These are phyloP conservation scores for Nycticryphes semicollaris DNA, from an alignment of 2,113 vertebrate species.

Conservation along the genomic window DNA sequence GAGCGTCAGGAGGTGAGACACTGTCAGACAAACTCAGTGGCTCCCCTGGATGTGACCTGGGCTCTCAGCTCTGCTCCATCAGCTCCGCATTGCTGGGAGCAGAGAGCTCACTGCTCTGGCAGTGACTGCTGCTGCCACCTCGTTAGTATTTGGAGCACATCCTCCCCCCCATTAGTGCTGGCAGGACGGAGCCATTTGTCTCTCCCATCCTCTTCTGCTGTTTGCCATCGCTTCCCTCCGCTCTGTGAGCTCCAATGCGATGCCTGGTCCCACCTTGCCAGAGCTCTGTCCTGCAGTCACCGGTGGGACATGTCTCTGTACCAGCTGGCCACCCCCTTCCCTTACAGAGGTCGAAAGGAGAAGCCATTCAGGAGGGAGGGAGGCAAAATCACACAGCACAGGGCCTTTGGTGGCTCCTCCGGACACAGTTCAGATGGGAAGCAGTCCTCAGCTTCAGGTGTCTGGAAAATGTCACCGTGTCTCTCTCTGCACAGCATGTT, in stretches of 20 bases:
- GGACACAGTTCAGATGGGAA: neutral
- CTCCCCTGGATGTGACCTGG: neutral
- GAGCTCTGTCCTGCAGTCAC: neutral
- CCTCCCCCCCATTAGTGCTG: neutral
- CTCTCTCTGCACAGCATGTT: neutral
- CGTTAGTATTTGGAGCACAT: neutral
- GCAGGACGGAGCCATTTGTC: neutral
- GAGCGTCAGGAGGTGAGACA: neutral
- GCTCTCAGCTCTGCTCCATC: neutral
- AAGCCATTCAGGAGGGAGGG: no score
- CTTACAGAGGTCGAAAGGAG: neutral
- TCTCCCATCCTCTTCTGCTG: neutral
- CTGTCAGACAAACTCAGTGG: neutral
- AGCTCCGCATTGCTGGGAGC: neutral
- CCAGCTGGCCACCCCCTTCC: neutral
- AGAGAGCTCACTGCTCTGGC: neutral
- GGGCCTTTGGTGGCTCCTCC: neutral
- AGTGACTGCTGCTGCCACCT: neutral
- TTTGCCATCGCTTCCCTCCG: neutral
- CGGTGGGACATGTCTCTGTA: rapidly evolving
- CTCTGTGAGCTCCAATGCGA: neutral
- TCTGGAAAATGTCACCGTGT: neutral
- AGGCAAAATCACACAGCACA: neutral
- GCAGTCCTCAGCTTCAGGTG: neutral
- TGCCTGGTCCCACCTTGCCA: neutral